A percentile compares a stretch with the other conserved stretches of the same genome.
Evolutionary conservation across 2,113 vertebrate species (phyloP).

Genomic region (Anolis carolinensis): DNA sequence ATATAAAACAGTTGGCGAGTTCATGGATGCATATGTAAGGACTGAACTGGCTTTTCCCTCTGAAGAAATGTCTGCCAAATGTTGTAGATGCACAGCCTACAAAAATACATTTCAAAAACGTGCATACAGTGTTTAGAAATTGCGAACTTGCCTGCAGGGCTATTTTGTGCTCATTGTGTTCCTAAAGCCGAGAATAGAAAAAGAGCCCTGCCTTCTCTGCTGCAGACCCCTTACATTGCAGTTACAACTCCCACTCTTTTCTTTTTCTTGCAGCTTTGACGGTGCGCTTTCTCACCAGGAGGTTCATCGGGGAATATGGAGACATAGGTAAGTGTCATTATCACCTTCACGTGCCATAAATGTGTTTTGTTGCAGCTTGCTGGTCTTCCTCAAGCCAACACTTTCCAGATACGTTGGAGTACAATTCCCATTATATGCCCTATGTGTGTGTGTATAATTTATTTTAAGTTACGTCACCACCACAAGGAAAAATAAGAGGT

Average conservation of each 20-base stretch:
- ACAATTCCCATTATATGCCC: too few species aligned
- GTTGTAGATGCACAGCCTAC: too few species aligned
- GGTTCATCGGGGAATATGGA: conserved; percentile 90
- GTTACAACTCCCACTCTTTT: conserved; percentile 7
- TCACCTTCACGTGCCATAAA: background rate
- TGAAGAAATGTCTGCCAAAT: background rate
- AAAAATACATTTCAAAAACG: background rate
- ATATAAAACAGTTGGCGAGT: too few species aligned
- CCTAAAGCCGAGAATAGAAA: background rate
- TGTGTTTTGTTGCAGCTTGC: background rate
- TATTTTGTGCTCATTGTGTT: background rate
- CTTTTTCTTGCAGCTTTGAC: conserved; percentile 77
- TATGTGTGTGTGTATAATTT: too few species aligned
- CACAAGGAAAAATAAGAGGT: too few species aligned
- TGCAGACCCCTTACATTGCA: background rate
- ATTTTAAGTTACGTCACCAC: too few species aligned
- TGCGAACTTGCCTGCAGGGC: background rate
- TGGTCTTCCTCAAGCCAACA: too few species aligned
- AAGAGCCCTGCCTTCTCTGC: background rate
- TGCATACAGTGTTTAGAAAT: background rate
- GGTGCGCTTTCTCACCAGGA: conserved; percentile 86
- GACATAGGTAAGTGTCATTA: conserved; percentile 79
- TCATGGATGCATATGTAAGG: background rate
- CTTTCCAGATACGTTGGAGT: too few species aligned
- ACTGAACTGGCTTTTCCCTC: background rate